These are phyloP conservation scores for Epinotia brunnichana DNA, from an alignment of 2,888 invertebrate species.

Conservation along the genomic window DNA sequence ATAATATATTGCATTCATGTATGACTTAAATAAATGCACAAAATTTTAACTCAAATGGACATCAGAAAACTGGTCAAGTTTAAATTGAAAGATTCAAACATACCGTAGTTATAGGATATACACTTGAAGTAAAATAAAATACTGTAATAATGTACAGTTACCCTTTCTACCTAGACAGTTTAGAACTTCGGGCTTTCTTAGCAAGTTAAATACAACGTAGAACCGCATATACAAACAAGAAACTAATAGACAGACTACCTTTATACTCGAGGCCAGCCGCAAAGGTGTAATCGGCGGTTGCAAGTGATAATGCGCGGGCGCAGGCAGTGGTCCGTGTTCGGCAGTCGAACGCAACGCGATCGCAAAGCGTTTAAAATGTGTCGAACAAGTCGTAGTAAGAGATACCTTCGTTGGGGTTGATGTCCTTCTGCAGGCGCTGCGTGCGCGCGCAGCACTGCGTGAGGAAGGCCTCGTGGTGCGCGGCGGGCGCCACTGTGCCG, in stretches of 20 bases:
- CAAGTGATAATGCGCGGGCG: background rate
- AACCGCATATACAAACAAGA: too few species aligned
- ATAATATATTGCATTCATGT: background rate
- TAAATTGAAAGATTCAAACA: too few species aligned
- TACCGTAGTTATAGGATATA: too few species aligned
- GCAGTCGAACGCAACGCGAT: background rate
- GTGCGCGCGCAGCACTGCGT: conserved; percentile 95
- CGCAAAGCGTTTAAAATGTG: background rate
- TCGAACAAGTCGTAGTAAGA: background rate
- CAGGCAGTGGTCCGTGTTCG: background rate
- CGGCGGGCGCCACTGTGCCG: conserved; percentile 90
- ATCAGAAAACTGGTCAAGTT: too few species aligned
- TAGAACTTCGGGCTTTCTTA: too few species aligned
- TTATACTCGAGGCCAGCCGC: too few species aligned
- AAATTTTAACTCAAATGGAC: background rate
- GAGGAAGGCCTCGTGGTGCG: conserved; percentile 96
- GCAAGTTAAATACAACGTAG: too few species aligned
- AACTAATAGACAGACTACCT: too few species aligned
- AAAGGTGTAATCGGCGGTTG: background rate
- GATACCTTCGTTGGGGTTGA: conserved; percentile 80
- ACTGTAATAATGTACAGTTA: too few species aligned
- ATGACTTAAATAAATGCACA: background rate
- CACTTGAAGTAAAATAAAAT: too few species aligned
- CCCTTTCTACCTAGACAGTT: too few species aligned
- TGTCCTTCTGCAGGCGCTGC: conserved; percentile 93